Percentiles rank a stretch among this genome's conserved stretches.
These are phyloP conservation scores for Piscicola geometra DNA, from an alignment of 2,888 invertebrate species.

Conservation along the genomic window DNA sequence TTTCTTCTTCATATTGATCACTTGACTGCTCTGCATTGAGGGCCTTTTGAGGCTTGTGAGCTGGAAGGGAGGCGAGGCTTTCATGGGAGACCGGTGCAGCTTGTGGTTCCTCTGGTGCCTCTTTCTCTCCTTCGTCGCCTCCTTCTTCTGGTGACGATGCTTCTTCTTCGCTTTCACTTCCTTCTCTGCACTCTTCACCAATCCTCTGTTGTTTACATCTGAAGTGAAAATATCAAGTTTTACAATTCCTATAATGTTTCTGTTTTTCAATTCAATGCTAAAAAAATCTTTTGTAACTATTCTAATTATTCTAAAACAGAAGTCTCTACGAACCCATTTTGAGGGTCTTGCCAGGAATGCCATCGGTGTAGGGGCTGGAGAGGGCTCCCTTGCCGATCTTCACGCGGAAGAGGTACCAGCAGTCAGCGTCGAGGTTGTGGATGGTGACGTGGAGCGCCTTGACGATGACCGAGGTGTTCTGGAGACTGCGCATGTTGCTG, in stretches of 20 bases:
- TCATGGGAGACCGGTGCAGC: background rate
- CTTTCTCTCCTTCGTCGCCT: constrained; percentile 1
- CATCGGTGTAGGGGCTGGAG: constrained; percentile 41
- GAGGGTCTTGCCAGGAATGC: constrained; percentile 40
- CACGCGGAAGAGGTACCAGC: constrained; percentile 82
- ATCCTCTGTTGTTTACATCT: background rate
- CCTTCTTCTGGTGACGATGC: constrained; percentile 11
- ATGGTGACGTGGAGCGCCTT: constrained; percentile 74
- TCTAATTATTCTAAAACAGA: background rate
- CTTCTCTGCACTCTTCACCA: background rate
- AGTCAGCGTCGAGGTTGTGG: constrained; percentile 71
- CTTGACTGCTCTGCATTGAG: background rate
- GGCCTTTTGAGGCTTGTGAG: background rate
- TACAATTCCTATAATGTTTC: no score
- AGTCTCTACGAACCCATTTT: constrained; percentile 37
- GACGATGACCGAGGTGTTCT: constrained; percentile 65
- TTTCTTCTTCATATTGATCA: constrained; percentile 6
- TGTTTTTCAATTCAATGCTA: no score
- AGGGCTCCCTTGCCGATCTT: constrained; percentile 68
- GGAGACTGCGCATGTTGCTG: constrained; percentile 33
- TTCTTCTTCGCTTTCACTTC: background rate
- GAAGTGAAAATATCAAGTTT: no score
- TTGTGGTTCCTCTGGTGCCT: constrained; percentile 5
- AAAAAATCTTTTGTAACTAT: background rate
- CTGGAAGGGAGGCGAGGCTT: background rate